Conservation (phyloP, 2,888 invertebrate species). For the Eurytoma adleriae region DNA sequence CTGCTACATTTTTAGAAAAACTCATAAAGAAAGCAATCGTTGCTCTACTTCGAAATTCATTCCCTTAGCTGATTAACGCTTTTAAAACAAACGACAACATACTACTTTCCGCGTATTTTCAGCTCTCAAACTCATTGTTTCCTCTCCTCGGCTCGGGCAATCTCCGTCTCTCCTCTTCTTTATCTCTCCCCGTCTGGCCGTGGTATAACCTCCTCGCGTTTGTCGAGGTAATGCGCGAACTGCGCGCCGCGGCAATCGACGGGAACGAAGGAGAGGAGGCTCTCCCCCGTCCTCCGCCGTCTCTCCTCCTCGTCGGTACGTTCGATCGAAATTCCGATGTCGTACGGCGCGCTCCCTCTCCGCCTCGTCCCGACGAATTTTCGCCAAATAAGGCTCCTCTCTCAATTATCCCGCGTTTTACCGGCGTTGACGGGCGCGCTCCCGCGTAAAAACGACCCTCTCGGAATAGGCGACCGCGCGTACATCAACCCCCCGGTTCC, state of each 20-base stretch:
- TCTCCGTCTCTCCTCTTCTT: not conserved
- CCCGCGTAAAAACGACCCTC: not conserved
- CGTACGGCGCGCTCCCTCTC: not conserved
- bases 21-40: too few relatives aligned
- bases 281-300: too few relatives aligned
- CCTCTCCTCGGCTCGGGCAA: not conserved
- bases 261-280: slow-evolving; percentile 50
- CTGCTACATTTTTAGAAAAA: too few relatives aligned
- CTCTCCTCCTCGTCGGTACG: slow-evolving; percentile 4
- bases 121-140: not conserved
- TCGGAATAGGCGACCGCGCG: not conserved
- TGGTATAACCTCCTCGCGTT: slow-evolving; percentile 17
- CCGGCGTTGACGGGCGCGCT: slow-evolving; percentile 2
- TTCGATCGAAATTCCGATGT: slow-evolving; percentile 49
- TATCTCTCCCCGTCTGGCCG: slow-evolving; percentile 23
- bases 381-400: slow-evolving; percentile 40
- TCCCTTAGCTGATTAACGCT: too few relatives aligned
- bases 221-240: slow-evolving; percentile 31
- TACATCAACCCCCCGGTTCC: slow-evolving; percentile 28
- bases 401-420: slow-evolving; percentile 48
- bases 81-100: not conserved
- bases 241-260: slow-evolving; percentile 37
- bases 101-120: not conserved
- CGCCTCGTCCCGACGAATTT: not conserved
- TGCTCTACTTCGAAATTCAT: too few relatives aligned